Conservation (phyloP, 1,140 invertebrate species). For the Drepana arcuata region DNA sequence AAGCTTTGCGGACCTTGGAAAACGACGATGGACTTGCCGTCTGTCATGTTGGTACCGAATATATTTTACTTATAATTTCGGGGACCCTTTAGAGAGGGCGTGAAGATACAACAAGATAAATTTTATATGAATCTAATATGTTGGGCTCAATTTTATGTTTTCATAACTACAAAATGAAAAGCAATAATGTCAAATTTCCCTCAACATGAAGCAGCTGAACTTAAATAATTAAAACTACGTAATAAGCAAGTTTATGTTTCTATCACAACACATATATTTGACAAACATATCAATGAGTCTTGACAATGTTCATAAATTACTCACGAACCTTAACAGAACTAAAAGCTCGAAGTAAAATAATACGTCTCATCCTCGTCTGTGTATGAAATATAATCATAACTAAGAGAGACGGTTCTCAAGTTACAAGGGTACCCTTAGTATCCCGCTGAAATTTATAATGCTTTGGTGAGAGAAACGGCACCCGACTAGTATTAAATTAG, state of each 20-base stretch:
- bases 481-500: slow-evolving; percentile 22
- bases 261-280: no score
- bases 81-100: no score
- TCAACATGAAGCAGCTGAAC: no score
- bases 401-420: slow-evolving; percentile 11
- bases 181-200: background rate
- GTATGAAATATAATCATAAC: slow-evolving; percentile 31
- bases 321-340: slow-evolving; percentile 14
- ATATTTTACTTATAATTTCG: slow-evolving; percentile 2
- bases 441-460: slow-evolving; percentile 29
- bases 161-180: no score
- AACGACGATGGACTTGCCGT: background rate
- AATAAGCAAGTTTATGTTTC: no score
- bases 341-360: slow-evolving; percentile 21
- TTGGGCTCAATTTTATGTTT: no score
- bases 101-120: no score
- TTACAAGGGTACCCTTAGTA: slow-evolving; percentile 21
- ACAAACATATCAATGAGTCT: no score
- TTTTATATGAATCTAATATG: no score
- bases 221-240: no score
- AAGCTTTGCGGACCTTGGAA: no score
- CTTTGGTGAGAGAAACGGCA: slow-evolving; percentile 21
- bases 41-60: background rate
- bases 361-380: slow-evolving; percentile 10
- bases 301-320: slow-evolving; percentile 6